These are phyloP conservation scores for Leptinotarsa tumamoca DNA, from an alignment of 2,888 invertebrate species.

Conservation along the genomic window DNA sequence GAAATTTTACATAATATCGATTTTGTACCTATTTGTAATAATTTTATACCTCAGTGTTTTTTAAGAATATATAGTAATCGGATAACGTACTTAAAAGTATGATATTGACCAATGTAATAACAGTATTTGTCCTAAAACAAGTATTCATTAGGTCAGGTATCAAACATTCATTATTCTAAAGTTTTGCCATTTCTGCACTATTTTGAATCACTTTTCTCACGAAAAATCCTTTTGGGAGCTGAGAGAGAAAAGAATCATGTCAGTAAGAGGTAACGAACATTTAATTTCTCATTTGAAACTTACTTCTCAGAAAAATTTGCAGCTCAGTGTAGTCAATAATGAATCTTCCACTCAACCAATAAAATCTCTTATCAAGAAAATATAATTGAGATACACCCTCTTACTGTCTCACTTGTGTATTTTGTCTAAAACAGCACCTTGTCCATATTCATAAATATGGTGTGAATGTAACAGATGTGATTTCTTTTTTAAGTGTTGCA, in stretches of 20 bases:
- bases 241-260: background rate
- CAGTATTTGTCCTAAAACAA: conserved; percentile 55
- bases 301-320: no score
- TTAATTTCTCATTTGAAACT: no score
- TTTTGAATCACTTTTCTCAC: conserved; percentile 24
- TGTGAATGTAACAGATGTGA: conserved; percentile 52
- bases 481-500: conserved; percentile 44
- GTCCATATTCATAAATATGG: conserved; percentile 29
- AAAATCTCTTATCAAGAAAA: no score
- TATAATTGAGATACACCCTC: background rate
- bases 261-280: conserved; percentile 8
- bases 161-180: conserved; percentile 46
- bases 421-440: background rate
- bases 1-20: conserved; percentile 46
- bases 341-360: no score
- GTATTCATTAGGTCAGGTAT: conserved; percentile 49
- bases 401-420: background rate
- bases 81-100: conserved; percentile 57
- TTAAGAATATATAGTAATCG: conserved; percentile 54
- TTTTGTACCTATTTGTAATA: conserved; percentile 61
- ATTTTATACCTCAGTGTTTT: conserved; percentile 64
- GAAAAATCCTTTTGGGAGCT: background rate
- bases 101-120: conserved; percentile 59
- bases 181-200: conserved; percentile 41
- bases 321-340: no score